Percentiles rank a stretch among this genome's conserved stretches.
These are phyloP conservation scores for Colaptes auratus DNA, from an alignment of 2,113 vertebrate species.

Conservation along the genomic window DNA sequence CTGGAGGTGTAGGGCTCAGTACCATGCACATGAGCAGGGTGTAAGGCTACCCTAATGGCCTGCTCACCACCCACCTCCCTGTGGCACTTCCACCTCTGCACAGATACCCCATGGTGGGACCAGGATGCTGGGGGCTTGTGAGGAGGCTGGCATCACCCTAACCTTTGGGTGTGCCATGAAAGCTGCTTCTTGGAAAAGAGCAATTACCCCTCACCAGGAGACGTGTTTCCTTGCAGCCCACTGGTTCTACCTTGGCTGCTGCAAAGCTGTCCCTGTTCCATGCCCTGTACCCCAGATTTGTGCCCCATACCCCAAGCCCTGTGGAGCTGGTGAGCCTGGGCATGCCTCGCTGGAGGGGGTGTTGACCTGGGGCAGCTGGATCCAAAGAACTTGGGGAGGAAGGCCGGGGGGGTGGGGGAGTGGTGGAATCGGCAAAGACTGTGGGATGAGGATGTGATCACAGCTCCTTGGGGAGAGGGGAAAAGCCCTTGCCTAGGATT, in stretches of 20 bases:
- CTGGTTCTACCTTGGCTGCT: accelerated
- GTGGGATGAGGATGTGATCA: accelerated
- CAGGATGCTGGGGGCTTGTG: neutral
- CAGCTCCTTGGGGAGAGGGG: accelerated
- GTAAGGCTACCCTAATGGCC: neutral
- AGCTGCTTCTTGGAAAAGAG: neutral
- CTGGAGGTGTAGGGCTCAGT: accelerated
- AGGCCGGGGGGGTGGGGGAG: no score
- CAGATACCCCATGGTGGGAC: neutral
- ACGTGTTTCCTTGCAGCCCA: neutral
- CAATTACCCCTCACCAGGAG: accelerated
- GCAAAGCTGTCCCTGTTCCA: neutral
- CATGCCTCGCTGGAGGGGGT: neutral
- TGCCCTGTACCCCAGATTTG: no score
- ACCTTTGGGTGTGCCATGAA: accelerated
- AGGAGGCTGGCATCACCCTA: neutral
- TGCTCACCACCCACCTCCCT: neutral
- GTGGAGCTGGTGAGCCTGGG: accelerated
- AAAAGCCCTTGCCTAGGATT: no score
- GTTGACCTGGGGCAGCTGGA: accelerated
- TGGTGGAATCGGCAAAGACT: accelerated
- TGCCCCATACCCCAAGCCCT: neutral
- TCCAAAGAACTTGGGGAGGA: neutral
- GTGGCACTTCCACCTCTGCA: neutral
- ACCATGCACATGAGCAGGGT: accelerated